Conservation (phyloP, 2,797 vertebrate species). For the Galaxias olidus region DNA sequence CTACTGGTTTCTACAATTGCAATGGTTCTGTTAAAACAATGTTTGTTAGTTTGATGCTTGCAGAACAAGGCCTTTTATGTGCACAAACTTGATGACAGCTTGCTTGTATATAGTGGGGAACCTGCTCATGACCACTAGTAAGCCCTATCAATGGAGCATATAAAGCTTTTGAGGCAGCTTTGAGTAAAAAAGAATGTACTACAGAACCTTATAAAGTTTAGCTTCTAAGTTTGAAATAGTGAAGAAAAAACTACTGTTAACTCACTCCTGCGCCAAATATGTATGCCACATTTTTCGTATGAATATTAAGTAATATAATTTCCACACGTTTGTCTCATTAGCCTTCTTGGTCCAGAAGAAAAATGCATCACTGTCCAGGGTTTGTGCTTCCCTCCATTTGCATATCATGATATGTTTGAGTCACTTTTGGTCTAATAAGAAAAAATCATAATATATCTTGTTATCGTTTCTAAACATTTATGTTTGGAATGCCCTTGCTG, state of each 20-base stretch:
- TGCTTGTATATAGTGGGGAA: constrained; percentile 17
- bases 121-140: constrained; percentile 7
- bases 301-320: too few relatives aligned
- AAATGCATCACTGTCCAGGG: too few relatives aligned
- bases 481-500: constrained; percentile 11
- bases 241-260: too few relatives aligned
- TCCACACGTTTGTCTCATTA: too few relatives aligned
- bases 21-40: constrained; percentile 18
- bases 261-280: too few relatives aligned
- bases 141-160: not conserved
- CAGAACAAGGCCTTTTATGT: constrained; percentile 24
- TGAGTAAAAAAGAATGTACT: too few relatives aligned
- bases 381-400: constrained; percentile 31
- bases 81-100: constrained; percentile 16
- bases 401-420: constrained; percentile 15
- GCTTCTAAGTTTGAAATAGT: constrained; percentile 23
- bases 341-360: too few relatives aligned
- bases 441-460: too few relatives aligned
- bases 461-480: constrained; percentile 13
- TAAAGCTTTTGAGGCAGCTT: constrained; percentile 9
- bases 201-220: too few relatives aligned
- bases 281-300: too few relatives aligned
- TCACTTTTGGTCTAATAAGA: constrained; percentile 17
- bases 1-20: constrained; percentile 13
- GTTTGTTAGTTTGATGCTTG: constrained; percentile 28